phyloP scores from a whole-genome alignment of 2,888 invertebrate genomes.

The Acleris emargana region DNA sequence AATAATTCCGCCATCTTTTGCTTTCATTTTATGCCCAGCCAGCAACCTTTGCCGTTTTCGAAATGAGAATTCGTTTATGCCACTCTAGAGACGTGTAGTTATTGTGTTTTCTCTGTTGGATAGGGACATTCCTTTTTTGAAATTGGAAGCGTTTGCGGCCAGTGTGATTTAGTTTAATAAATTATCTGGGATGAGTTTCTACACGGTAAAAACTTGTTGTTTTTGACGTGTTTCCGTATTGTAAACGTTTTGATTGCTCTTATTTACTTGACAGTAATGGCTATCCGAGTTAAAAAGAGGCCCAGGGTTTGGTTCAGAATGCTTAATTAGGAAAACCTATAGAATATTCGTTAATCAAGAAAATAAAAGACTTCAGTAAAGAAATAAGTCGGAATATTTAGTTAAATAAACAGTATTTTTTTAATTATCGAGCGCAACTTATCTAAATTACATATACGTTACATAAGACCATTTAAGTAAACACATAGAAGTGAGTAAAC shows the following conservation, averaged over 20 bases:
- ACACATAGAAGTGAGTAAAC: conserved; percentile 26
- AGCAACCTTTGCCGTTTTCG: conserved; percentile 69
- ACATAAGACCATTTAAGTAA: conserved; percentile 10
- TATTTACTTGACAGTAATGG: too few species aligned
- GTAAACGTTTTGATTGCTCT: too few species aligned
- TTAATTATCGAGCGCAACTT: not conserved
- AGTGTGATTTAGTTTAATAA: not conserved
- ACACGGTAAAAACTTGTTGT: not conserved
- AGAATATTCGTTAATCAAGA: too few species aligned
- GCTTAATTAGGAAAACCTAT: too few species aligned
- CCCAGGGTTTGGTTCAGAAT: too few species aligned
- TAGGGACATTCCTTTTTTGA: conserved; percentile 39
- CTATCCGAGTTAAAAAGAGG: not conserved
- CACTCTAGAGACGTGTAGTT: conserved; percentile 64
- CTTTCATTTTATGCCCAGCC: conserved; percentile 67
- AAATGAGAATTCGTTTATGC: conserved; percentile 70
- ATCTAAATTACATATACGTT: not conserved
- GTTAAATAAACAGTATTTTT: too few species aligned
- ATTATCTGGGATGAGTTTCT: not conserved
- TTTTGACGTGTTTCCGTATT: too few species aligned
- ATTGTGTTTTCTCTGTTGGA: conserved; percentile 74
- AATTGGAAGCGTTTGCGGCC: conserved; percentile 23
- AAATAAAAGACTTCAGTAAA: too few species aligned
- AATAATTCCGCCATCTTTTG: conserved; percentile 79
- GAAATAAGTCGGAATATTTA: too few species aligned